Base-by-base conservation (phyloP, 2,113 vertebrate genomes). In the Aegotheles bennettii region DNA sequence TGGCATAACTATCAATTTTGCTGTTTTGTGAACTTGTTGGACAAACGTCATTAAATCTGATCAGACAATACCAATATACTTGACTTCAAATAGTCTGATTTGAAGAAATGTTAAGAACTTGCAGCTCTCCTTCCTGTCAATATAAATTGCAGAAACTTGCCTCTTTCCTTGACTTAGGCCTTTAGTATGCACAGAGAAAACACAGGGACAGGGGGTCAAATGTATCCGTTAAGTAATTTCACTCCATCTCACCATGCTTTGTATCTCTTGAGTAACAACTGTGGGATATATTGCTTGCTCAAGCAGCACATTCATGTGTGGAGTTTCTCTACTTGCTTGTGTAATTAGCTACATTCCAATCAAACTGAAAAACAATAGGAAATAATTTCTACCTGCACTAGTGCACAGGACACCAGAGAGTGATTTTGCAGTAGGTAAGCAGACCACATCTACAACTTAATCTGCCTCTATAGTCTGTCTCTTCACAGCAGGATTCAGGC, bases 361-460 rank as follows among this genome's bases (percentile, higher is more conserved):
- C 94, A 97, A 97, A 97, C 67, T 84, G 94, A 94, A 97, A 97
- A 98, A 96, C 88, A 95, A 94, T 91, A 97, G 95, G 92, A 73
- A 97, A 95, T 95, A 47, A 94, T 95, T 96, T 97, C 77, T 93
- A 96, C 80, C 87, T 97, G 73, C 7, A 42, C 51, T 81, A n/a
- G 17, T 18, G 24, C 82, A 95, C n/a, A 91, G 81, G 74, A 70
- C 65, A 7, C 84, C 60, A 75, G 94, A 96, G 92, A 94, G 83
- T 33, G 61, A 96, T 97, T 94, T 85, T 92, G 90, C 61, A 96
- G 79, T 40, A 93, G 61, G 74, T 84, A 88, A 94, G 65, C 38
- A 95, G 94, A 86, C 75, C 43, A 69, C 17, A 79, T 83, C 70
- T 91, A 84, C 65, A 91, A 50, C 38, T 78, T 94, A 86, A 90